Base-by-base conservation (phyloP, 2,888 invertebrate genomes). In the Theretra japonica region DNA sequence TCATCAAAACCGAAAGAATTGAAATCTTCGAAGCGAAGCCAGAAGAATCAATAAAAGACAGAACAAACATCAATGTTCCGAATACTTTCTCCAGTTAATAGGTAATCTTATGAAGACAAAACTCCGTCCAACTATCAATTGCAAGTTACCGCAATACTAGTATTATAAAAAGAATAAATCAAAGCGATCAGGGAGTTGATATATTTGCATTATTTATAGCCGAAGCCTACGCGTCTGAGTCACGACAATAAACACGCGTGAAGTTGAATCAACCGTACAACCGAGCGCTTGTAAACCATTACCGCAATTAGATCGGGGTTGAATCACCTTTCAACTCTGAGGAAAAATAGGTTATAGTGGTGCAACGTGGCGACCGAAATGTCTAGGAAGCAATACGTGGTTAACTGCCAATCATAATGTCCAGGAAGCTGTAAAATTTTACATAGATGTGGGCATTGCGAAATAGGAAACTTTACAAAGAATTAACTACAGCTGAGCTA, bases 301-400 rank as follows among this genome's bases (percentile, higher is more conserved):
- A 65, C 71, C 79, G 75, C 75, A 81, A 78, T 80, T 79, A 77
- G 77, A 70, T 41, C 75, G 70, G 62, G 71, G 76, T 76, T 82
- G 76, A 80, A 74, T 79, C 75, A 78, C 73, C 75, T 76, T 73
- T 73, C 15, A 58, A 70, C 48, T 71, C n/a, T 73, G 48, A 62
- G 33, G 23, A 57, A 58, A 70, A 58, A 33, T 70, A 23, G 41
- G 41, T 70, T 41, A 41, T 2, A 6, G 15, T 65, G 41, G 62
- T 30, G 60, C n/a, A 21, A 28, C 23, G 15, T 23, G 11, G 23
- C 5, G 17, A 21, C 5, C 21, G 23, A 23, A 30, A 28, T 50
- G 19, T 6, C n/a, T 7, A n/a, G 53, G 50, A 50, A 17, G 53
- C 15, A 17, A 53, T n/a, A 17, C 3, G 19, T 17, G 15, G 50